phyloP scores from a whole-genome alignment of 2,113 vertebrate genomes.

The Aplodontia rufa region DNA sequence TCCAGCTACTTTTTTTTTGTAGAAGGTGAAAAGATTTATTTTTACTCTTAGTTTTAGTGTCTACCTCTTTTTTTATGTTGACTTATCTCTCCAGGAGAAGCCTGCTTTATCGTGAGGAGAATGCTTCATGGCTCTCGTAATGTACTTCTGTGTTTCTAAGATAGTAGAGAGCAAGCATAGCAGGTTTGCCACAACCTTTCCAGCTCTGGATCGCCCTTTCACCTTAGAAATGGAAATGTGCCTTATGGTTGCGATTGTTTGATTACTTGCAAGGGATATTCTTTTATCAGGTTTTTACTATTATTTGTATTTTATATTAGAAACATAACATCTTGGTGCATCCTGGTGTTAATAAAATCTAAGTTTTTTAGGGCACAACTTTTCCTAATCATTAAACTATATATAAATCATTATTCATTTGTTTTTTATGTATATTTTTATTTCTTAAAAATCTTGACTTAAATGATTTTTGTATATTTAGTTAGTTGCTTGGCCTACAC shows the following conservation, averaged over 20 bases:
- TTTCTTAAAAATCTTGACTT: background rate
- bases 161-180: background rate
- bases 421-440: background rate
- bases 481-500: background rate
- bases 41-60: background rate
- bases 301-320: conserved; percentile 5
- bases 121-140: background rate
- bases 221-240: background rate
- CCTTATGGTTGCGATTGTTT: background rate
- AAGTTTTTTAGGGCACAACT: background rate
- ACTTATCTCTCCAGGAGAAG: background rate
- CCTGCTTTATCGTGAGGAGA: background rate
- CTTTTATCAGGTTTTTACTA: background rate
- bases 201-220: background rate
- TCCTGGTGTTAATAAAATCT: background rate
- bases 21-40: background rate
- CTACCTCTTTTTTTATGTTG: background rate
- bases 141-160: background rate
- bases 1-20: background rate
- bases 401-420: background rate
- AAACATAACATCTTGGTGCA: background rate
- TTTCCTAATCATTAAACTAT: background rate
- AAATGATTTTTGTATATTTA: background rate
- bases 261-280: background rate
- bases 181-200: background rate